phyloP scores from a whole-genome alignment of 2,888 invertebrate genomes.

The Synanthedon andrenaeformis region DNA sequence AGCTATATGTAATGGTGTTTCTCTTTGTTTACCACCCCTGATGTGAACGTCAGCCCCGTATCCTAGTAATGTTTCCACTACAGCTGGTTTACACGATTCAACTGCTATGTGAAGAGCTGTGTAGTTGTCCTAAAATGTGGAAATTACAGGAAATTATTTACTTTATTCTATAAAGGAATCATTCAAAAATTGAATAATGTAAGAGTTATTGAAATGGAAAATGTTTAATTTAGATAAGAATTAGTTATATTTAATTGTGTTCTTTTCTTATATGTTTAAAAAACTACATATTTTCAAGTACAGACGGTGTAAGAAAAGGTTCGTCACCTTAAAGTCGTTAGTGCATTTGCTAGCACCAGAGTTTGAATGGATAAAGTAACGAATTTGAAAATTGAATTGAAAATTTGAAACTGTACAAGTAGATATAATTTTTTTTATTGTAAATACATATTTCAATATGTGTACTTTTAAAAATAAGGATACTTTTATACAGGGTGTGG shows the following conservation, averaged over 20 bases:
- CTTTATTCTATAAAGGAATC: background rate
- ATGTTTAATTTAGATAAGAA: background rate
- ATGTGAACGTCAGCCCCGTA: slow-evolving; percentile 98
- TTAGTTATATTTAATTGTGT: background rate
- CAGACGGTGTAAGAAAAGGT: no score
- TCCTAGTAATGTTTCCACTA: slow-evolving; percentile 94
- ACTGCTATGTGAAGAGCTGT: slow-evolving; percentile 98
- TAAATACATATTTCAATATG: no score
- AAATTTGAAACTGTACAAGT: no score
- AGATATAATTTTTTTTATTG: no score
- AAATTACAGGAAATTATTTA: background rate
- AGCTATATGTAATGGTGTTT: slow-evolving; percentile 98
- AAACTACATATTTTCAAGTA: no score
- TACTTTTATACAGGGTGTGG: no score
- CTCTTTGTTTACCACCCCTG: slow-evolving; percentile 87
- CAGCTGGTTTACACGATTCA: slow-evolving; percentile 91
- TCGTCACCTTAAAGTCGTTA: no score
- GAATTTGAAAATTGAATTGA: no score
- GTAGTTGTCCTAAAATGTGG: slow-evolving; percentile 84
- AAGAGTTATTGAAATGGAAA: background rate
- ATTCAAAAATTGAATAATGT: background rate
- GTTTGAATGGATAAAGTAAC: no score
- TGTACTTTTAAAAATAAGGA: no score
- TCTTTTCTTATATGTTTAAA: no score
- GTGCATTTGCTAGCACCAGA: no score